phyloP scores from a whole-genome alignment of 2,113 vertebrate genomes.

The Lepidothrix coronata region DNA sequence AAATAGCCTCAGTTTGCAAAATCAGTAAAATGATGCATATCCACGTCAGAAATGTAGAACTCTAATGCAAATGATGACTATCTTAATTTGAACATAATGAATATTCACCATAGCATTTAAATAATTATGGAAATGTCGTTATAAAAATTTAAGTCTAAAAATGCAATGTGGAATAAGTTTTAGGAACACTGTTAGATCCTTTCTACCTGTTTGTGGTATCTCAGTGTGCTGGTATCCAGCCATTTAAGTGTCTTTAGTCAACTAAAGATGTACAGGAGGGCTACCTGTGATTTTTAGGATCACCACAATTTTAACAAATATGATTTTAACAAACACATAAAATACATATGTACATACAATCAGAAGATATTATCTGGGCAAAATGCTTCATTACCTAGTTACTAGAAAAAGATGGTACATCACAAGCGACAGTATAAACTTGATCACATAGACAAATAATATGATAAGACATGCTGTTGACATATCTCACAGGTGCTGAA shows the following conservation, averaged over 20 bases:
- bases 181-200: background rate
- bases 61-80: background rate
- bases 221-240: background rate
- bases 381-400: rapidly evolving
- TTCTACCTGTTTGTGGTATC: background rate
- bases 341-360: background rate
- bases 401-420: background rate
- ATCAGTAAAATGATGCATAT: background rate
- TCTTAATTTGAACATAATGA: background rate
- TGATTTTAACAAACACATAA: background rate
- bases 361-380: background rate
- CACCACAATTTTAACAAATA: background rate
- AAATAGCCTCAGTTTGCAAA: background rate
- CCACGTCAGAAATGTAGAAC: background rate
- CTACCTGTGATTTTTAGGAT: background rate
- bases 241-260: background rate
- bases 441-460: background rate
- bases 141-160: background rate
- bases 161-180: background rate
- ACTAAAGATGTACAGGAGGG: background rate
- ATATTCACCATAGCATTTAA: background rate
- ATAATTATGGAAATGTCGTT: background rate
- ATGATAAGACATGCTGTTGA: background rate
- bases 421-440: background rate
- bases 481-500: too few relatives aligned